Conservation (phyloP, 1,140 invertebrate species). For the Brachionus angularis region DNA sequence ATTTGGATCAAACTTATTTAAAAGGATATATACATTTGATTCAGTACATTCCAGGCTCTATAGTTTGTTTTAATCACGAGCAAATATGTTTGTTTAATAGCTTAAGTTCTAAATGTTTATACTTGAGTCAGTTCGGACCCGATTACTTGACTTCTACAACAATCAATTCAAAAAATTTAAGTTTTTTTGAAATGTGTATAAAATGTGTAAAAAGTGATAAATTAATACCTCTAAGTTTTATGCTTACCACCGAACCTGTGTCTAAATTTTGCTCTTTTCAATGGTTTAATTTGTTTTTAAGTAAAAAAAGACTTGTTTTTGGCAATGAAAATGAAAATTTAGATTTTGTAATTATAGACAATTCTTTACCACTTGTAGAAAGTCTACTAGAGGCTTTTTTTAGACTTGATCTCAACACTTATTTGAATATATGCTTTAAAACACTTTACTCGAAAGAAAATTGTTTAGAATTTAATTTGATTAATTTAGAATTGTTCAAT, state of each 20-base stretch:
- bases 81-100: background rate
- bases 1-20: background rate
- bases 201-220: background rate
- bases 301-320: too few species aligned
- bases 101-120: background rate
- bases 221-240: background rate
- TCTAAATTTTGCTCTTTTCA: background rate
- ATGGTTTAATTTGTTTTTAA: constrained; percentile 1
- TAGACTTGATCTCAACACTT: background rate
- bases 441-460: background rate
- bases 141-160: background rate
- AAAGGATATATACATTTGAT: constrained; percentile 40
- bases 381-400: constrained; percentile 1
- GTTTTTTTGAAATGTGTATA: background rate
- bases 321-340: background rate
- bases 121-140: too few species aligned
- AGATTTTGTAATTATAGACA: background rate
- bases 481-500: background rate
- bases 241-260: background rate
- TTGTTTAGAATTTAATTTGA: background rate
- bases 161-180: constrained; percentile 17
- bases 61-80: constrained; percentile 32
- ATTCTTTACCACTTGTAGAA: background rate
- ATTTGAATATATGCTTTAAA: too few species aligned
- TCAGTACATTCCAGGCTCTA: constrained; percentile 20